Percentiles rank a stretch among this genome's conserved stretches.
These are phyloP conservation scores for Myotis davidii DNA, from an alignment of 2,113 vertebrate species.

Conservation along the genomic window DNA sequence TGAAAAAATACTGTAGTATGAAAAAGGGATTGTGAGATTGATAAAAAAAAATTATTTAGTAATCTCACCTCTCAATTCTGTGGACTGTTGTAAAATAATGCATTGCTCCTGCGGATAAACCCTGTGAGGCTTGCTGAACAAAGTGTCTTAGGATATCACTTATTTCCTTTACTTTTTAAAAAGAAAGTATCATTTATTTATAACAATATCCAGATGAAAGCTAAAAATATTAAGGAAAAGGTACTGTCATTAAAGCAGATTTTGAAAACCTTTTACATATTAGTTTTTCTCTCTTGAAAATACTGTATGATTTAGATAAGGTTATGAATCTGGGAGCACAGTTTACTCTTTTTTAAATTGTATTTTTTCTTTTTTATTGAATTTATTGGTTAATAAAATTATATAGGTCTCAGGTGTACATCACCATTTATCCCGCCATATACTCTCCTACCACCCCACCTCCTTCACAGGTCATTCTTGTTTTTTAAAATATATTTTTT, in stretches of 20 bases:
- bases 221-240: background rate
- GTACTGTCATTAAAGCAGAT: background rate
- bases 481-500: too few relatives aligned
- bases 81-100: constrained; percentile 33
- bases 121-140: background rate
- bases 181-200: too few relatives aligned
- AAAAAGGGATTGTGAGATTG: background rate
- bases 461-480: too few relatives aligned
- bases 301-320: background rate
- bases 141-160: background rate
- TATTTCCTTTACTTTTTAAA: background rate
- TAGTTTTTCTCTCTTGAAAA: constrained; percentile 40
- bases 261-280: background rate
- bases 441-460: too few relatives aligned
- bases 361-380: too few relatives aligned
- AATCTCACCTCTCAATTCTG: constrained; percentile 1
- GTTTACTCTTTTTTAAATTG: background rate
- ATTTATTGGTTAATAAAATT: too few relatives aligned
- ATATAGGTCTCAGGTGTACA: too few relatives aligned
- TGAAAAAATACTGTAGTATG: background rate
- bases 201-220: background rate
- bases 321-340: background rate
- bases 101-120: background rate
- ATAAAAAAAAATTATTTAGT: background rate
- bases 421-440: too few relatives aligned